Evolutionary conservation across 2,797 vertebrate species (phyloP).

Genomic region (Delichon dasypus): DNA sequence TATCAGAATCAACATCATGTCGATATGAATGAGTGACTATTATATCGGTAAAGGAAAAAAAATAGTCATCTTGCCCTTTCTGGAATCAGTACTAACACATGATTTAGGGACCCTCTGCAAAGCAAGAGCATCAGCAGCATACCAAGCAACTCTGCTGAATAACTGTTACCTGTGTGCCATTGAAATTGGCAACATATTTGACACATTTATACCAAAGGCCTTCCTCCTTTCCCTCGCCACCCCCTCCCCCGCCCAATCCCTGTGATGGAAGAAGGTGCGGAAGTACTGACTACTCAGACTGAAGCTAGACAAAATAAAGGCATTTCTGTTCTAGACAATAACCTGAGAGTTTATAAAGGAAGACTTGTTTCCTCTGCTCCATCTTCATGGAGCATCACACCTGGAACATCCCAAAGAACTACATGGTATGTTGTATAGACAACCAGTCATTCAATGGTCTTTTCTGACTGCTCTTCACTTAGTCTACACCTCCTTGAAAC

Average conservation of each 20-base stretch:
- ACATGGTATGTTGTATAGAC: accelerated
- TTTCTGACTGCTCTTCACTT: not conserved
- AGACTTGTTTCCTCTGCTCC: not conserved
- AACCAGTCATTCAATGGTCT: not conserved
- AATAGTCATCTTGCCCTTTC: accelerated
- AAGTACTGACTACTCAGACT: not conserved
- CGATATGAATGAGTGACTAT: not conserved
- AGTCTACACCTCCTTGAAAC: not conserved
- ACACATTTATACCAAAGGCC: not conserved
- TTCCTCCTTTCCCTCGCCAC: not conserved
- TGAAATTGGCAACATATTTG: not conserved
- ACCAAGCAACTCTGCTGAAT: not conserved
- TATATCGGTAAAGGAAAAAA: not conserved
- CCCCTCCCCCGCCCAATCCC: too few species aligned
- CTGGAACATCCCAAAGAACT: not conserved
- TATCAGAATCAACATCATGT: not conserved
- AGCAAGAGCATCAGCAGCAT: not conserved
- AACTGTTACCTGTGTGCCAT: not conserved
- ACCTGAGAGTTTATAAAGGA: not conserved
- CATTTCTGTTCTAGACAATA: not conserved
- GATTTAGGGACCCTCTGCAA: not conserved
- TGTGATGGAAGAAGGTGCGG: accelerated
- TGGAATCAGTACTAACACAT: not conserved
- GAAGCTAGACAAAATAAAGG: not conserved
- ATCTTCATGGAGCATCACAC: not conserved